A percentile compares a stretch with the other conserved stretches of the same genome.
Evolutionary conservation across 2,113 vertebrate genomes (phyloP).

Genomic region (Zosterops hypoxanthus): DNA sequence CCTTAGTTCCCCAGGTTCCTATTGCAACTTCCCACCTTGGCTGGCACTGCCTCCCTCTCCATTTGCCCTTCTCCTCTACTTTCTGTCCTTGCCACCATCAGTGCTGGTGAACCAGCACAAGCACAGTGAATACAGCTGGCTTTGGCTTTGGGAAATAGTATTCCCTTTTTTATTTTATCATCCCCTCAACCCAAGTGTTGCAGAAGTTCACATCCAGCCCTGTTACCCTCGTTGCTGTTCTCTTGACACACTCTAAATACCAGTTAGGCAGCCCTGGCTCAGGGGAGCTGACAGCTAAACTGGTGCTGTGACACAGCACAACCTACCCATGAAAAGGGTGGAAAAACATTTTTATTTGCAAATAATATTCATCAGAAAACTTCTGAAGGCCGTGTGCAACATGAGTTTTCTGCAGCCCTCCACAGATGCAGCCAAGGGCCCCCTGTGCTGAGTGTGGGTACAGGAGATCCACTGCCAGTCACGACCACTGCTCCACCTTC

Average conservation of each 20-base stretch:
- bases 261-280: background rate
- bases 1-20: background rate
- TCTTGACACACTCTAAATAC: background rate
- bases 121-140: background rate
- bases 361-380: background rate
- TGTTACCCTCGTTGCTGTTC: background rate
- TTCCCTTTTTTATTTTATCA: background rate
- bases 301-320: background rate
- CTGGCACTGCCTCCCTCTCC: background rate
- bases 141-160: background rate
- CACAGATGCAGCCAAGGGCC: rapidly evolving
- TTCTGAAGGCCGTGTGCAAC: background rate
- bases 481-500: background rate
- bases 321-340: background rate
- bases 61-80: background rate
- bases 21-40: background rate
- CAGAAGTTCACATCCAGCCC: background rate
- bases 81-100: background rate
- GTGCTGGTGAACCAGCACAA: background rate
- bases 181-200: background rate
- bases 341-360: background rate
- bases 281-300: background rate
- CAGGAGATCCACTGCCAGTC: background rate
- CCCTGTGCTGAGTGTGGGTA: background rate
- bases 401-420: background rate